Percentiles rank a stretch among this genome's conserved stretches.
Conservation (phyloP, 1,140 invertebrate genomes). For the Potamilus streckersoni region DNA sequence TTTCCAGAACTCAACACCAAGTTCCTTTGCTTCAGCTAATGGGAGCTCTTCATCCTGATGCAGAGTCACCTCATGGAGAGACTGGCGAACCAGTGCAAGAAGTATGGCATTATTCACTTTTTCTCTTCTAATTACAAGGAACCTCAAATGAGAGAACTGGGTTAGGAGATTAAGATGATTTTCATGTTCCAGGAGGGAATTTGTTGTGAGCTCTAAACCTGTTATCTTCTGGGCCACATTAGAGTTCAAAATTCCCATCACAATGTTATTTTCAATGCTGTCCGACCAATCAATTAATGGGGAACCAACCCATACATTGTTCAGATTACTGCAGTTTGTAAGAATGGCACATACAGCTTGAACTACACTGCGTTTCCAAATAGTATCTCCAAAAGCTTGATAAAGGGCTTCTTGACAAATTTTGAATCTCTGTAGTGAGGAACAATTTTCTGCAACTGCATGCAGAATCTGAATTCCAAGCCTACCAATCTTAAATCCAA, state of each 20-base stretch:
- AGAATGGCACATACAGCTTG: constrained; percentile 28
- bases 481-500: constrained; percentile 33
- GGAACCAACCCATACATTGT: constrained; percentile 22
- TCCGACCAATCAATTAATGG: constrained; percentile 34
- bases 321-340: constrained; percentile 22
- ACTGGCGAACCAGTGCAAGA: constrained; percentile 24
- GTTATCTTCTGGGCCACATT: constrained; percentile 34
- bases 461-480: constrained; percentile 37
- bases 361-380: constrained; percentile 29
- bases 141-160: constrained; percentile 31
- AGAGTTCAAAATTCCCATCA: constrained; percentile 23
- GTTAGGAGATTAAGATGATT: constrained; percentile 28
- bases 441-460: constrained; percentile 36
- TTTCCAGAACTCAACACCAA: constrained; percentile 37
- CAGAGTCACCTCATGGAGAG: constrained; percentile 36
- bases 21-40: constrained; percentile 29
- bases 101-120: constrained; percentile 42
- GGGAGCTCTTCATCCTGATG: constrained; percentile 45
- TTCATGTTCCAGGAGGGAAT: constrained; percentile 36
- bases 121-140: constrained; percentile 37
- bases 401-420: constrained; percentile 21
- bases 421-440: constrained; percentile 24
- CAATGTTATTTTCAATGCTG: constrained; percentile 27
- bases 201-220: constrained; percentile 31
- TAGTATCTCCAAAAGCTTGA: constrained; percentile 12